Percentiles rank a stretch among this genome's conserved stretches.
phyloP scores from a whole-genome alignment of 2,888 invertebrate species.

The Lepeophtheirus nordmannii region DNA sequence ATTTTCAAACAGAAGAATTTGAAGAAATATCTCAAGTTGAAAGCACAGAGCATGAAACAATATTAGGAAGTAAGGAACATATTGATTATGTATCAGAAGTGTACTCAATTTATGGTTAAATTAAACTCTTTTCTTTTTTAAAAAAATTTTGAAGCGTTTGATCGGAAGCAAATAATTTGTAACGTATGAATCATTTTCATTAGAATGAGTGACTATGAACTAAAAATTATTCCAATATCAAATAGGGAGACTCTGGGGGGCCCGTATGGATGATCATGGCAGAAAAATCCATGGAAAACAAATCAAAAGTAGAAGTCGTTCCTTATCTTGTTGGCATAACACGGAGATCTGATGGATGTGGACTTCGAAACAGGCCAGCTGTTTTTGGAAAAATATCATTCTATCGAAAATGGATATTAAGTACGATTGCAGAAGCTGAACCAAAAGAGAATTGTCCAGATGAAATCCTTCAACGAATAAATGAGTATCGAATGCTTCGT shows the following conservation, averaged over 20 bases:
- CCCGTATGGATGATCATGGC: constrained; percentile 8
- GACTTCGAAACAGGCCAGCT: neutral
- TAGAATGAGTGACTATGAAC: neutral
- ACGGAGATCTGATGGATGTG: constrained; percentile 1
- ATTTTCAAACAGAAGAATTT: neutral
- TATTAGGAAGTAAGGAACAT: neutral
- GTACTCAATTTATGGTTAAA: too few species aligned
- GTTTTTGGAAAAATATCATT: constrained; percentile 7
- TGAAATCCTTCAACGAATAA: neutral
- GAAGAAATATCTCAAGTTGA: constrained; percentile 1
- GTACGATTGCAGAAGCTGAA: constrained; percentile 5
- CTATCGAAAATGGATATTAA: constrained; percentile 8
- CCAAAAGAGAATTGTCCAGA: neutral
- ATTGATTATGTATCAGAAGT: too few species aligned
- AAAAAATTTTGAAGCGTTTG: neutral
- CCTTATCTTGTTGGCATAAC: neutral
- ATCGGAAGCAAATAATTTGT: neutral
- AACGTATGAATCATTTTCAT: neutral
- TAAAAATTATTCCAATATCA: neutral
- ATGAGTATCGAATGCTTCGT: neutral
- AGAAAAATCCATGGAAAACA: neutral
- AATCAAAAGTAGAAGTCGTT: neutral
- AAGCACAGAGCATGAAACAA: constrained; percentile 2
- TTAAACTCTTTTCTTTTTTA: too few species aligned
- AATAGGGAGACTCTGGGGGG: constrained; percentile 11